phyloP scores from a whole-genome alignment of 2,888 invertebrate species.

The Malacosoma neustria region DNA sequence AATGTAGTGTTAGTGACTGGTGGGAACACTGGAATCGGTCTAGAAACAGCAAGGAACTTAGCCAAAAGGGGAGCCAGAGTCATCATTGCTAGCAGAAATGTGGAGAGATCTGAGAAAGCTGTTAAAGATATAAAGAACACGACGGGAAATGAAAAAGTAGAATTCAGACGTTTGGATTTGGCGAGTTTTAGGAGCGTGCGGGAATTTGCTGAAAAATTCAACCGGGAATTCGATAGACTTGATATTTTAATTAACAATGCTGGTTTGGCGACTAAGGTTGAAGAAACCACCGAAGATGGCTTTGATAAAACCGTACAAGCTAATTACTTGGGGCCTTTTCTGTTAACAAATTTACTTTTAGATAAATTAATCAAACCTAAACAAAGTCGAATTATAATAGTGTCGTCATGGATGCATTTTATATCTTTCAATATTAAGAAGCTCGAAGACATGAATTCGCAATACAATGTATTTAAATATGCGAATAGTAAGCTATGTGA shows the following conservation, averaged over 20 bases:
- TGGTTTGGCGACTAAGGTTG: slow-evolving; percentile 50
- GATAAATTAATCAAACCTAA: slow-evolving; percentile 50
- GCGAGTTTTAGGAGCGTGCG: slow-evolving; percentile 65
- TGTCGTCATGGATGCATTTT: slow-evolving; percentile 46
- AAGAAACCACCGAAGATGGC: slow-evolving; percentile 71
- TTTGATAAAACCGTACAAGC: slow-evolving; percentile 77
- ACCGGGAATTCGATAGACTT: slow-evolving; percentile 57
- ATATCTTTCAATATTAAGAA: slow-evolving; percentile 48
- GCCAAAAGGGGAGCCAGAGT: slow-evolving; percentile 81
- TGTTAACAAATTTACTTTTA: slow-evolving; percentile 79
- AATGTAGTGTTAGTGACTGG: slow-evolving; percentile 86
- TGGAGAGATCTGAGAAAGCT: slow-evolving; percentile 79
- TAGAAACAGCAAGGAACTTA: slow-evolving; percentile 81
- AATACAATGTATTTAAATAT: slow-evolving; percentile 54
- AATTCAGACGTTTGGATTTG: slow-evolving; percentile 71
- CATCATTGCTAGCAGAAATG: slow-evolving; percentile 85
- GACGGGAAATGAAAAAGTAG: slow-evolving; percentile 80
- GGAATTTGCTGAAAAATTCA: slow-evolving; percentile 76
- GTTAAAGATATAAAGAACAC: slow-evolving; percentile 80
- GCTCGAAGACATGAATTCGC: slow-evolving; percentile 17
- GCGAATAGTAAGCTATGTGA: slow-evolving; percentile 52
- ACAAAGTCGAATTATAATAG: slow-evolving; percentile 56
- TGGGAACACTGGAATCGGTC: slow-evolving; percentile 88
- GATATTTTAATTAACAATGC: slow-evolving; percentile 80
- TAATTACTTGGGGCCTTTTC: slow-evolving; percentile 82